Evolutionary conservation across 2,888 invertebrate genomes (phyloP).

Genomic region (Meta bourneti): DNA sequence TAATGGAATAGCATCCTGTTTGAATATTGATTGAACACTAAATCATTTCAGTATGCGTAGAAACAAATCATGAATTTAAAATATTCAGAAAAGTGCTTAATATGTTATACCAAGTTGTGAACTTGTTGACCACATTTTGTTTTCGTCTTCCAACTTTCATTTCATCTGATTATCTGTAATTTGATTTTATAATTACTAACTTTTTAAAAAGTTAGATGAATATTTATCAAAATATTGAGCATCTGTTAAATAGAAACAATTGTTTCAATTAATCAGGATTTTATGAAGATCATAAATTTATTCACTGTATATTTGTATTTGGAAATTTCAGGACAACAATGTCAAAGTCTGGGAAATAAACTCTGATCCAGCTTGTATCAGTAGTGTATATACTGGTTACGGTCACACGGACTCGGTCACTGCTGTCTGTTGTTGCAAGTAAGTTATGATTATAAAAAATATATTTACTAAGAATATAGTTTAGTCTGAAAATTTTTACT

Average conservation of each 20-base stretch:
- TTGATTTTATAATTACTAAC: neutral
- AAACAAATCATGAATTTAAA: neutral
- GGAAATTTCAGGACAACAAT: slow-evolving; percentile 83
- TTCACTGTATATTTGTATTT: slow-evolving; percentile 24
- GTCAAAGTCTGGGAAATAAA: slow-evolving; percentile 90
- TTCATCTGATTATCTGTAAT: too few species aligned
- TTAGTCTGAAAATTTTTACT: neutral
- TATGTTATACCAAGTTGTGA: too few species aligned
- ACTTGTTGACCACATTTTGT: too few species aligned
- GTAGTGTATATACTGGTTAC: slow-evolving; percentile 88
- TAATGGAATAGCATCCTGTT: neutral
- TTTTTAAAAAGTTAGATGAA: neutral
- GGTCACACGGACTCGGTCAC: slow-evolving; percentile 94
- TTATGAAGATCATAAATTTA: neutral
- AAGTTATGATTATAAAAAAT: neutral
- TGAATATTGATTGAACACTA: neutral
- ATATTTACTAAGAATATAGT: neutral
- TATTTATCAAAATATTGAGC: neutral
- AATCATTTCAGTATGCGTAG: too few species aligned
- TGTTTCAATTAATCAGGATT: neutral
- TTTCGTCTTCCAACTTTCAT: too few species aligned
- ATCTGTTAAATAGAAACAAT: neutral
- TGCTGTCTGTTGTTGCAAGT: slow-evolving; percentile 84
- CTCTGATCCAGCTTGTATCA: slow-evolving; percentile 83
- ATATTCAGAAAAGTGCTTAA: too few species aligned